Base-by-base conservation (phyloP, 2,113 vertebrate species). In the Eurypyga helias region DNA sequence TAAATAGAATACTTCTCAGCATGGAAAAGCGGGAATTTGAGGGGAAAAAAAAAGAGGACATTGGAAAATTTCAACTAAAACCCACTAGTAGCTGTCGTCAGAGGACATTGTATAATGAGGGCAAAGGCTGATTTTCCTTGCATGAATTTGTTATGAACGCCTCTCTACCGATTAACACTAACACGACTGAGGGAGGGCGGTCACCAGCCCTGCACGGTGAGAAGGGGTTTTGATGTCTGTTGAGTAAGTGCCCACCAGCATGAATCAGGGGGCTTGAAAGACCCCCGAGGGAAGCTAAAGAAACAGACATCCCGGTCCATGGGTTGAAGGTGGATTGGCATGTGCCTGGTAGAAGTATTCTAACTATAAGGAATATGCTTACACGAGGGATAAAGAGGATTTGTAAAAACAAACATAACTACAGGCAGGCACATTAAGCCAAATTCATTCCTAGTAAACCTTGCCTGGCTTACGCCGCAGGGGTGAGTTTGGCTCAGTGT, bases 381-480 rank as follows among this genome's bases (percentile, higher is more conserved):
- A 89, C 73, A 60, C 0, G 9, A 93, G 41, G 66, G 77, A 91
- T 94, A 95, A 96, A 89, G 62, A 93, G 65, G 73, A 83, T 92
- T 78, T 93, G 77, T 94, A 52, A 87, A 96, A 97, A 91, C 95
- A 95, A 97, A 84, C 92, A 73, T 65, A 89, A 62, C 91, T 71
- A 78, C 60, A 80, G 89, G 83, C 91, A 76, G 70, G 67, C 83
- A 76, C 61, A 18, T 71, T 55, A 92, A 84, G 70, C 83, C 87
- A 91, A 85, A 92, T 66, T 76, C 38, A 46, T 61, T 78, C 57
- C 77, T 41, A 13, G 6, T 89, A 79, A 94, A 79, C 60, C 54
- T 79, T n/a, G 60, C 48, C 61, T 38, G 66, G 70, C 58, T 92
- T 77, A 66, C 11, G 1, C 93, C 19, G 55, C 89, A 76, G 89